Percentiles rank a stretch among this genome's conserved stretches.
Conservation (phyloP, 2,113 vertebrate species). For the Clinocottus analis region DNA sequence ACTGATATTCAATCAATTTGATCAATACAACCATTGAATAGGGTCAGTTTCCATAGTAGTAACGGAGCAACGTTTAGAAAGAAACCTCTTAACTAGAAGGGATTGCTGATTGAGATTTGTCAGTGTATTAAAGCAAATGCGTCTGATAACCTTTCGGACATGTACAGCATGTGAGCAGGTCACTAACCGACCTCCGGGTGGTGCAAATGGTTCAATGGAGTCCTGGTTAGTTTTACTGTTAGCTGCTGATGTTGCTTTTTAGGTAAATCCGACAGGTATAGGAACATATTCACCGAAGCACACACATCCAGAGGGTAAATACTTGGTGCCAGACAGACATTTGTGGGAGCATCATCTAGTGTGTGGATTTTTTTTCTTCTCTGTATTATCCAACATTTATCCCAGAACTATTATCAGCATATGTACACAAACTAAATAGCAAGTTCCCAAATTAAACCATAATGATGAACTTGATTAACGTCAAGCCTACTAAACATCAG, state of each 20-base stretch:
- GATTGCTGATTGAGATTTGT: constrained; percentile 24
- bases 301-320: not conserved
- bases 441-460: not conserved
- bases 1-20: constrained; percentile 49
- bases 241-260: constrained; percentile 12
- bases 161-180: not conserved
- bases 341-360: not conserved
- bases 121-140: constrained; percentile 31
- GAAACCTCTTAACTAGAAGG: not conserved
- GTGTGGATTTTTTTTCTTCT: not conserved
- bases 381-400: not conserved
- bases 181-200: constrained; percentile 17
- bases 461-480: not conserved
- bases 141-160: constrained; percentile 24
- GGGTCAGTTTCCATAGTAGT: constrained; percentile 4
- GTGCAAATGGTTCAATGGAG: not conserved
- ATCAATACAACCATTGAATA: constrained; percentile 47
- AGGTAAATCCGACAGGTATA: constrained; percentile 18
- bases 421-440: not conserved
- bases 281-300: not conserved
- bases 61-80: constrained; percentile 20
- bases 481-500: not conserved
- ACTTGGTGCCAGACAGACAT: not conserved
- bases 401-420: not conserved
- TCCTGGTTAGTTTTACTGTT: not conserved